Evolutionary conservation across 2,888 invertebrate species (phyloP), one percentile per base, ranked within the genome.

Genomic region (Himalopsyche tibetana): DNA sequence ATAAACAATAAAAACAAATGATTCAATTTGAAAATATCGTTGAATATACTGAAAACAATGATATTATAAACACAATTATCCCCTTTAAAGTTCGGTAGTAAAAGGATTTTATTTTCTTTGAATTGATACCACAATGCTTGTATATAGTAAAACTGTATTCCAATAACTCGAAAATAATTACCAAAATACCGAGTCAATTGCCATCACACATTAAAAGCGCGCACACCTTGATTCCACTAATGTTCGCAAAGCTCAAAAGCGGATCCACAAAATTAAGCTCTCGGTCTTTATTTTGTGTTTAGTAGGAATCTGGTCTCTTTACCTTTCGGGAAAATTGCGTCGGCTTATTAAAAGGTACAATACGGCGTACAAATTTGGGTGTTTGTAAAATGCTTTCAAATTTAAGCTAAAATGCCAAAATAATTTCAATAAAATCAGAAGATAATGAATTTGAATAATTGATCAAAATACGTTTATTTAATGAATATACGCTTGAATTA

Each of bases 141-240:
- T 11, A 11, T 28, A 19, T 19, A 19, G 0, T 19, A 19, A 8
- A 63, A 63, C 63, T 63, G 63, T 63, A 63, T 63, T 63, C 63
- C 63, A 28, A 63, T 63, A 63, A 19, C 28, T 19, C 63, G 19
- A 28, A 19, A 63, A 63, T 63, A 63, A 63, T 63, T 19, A 28
- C 28, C 63, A 19, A 19, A 63, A n/a, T 19, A 19, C 63, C 63
- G 63, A 63, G 0, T 28, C 63, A n/a, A 63, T 63, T 63, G 63
- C 63, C n/a, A 11, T 63, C 63, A n/a, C 63, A 63, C 28, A 63
- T 63, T 63, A 63, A 63, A 63, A 63, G 63, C 63, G n/a, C 63
- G n/a, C 63, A 9, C 63, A 63, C 63, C 63, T 63, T 63, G 63
- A 63, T 63, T 63, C 28, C 28, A 63, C 19, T 19, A 63, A 63